A percentile compares a stretch with the other conserved stretches of the same genome.
These are phyloP conservation scores for Heliconius sara DNA, from an alignment of 2,888 invertebrate species.

Conservation along the genomic window DNA sequence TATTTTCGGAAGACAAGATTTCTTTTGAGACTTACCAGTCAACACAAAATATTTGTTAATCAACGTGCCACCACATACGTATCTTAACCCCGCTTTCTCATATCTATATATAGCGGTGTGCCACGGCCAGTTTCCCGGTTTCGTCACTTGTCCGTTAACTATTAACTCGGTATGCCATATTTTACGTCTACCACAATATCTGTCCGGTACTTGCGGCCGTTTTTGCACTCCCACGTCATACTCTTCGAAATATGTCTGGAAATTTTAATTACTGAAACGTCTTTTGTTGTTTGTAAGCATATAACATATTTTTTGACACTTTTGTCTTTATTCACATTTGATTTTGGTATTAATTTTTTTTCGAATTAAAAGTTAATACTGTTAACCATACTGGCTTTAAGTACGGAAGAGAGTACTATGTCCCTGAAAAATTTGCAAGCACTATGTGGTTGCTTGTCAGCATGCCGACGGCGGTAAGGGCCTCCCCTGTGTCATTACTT, in stretches of 20 bases:
- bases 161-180: slow-evolving; percentile 62
- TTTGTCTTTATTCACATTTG: not conserved
- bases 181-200: slow-evolving; percentile 60
- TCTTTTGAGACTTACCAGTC: slow-evolving; percentile 55
- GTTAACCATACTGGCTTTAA: too few species aligned
- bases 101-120: slow-evolving; percentile 65
- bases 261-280: not conserved
- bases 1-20: too few species aligned
- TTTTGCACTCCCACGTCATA: slow-evolving; percentile 52
- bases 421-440: too few species aligned
- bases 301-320: not conserved
- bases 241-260: slow-evolving; percentile 41
- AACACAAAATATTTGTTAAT: slow-evolving; percentile 59
- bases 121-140: slow-evolving; percentile 75
- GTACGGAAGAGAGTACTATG: too few species aligned
- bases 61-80: slow-evolving; percentile 70
- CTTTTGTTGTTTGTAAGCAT: not conserved
- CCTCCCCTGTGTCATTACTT: too few species aligned
- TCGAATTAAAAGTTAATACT: too few species aligned
- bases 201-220: slow-evolving; percentile 50
- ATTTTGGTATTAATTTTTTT: too few species aligned
- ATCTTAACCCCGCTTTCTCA: slow-evolving; percentile 53
- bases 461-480: too few species aligned
- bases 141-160: slow-evolving; percentile 60
- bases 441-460: too few species aligned